A percentile compares a stretch with the other conserved stretches of the same genome.
These are phyloP conservation scores for Nicator chloris DNA, from an alignment of 2,113 vertebrate genomes.

Conservation along the genomic window DNA sequence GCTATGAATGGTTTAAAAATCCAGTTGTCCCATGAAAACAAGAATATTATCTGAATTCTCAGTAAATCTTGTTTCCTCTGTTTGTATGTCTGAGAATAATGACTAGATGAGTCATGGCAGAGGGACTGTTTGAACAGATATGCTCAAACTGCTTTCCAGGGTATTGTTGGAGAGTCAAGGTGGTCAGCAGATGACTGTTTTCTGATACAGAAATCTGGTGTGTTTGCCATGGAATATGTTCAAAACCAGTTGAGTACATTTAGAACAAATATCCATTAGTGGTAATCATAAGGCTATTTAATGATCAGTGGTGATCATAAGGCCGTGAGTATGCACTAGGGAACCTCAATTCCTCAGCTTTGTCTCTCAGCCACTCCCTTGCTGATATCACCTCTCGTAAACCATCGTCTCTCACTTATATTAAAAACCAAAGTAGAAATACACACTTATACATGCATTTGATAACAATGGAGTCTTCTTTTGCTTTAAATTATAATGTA, in stretches of 20 bases:
- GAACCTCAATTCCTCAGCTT: not conserved
- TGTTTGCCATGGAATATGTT: not conserved
- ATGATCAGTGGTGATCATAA: not conserved
- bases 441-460: not conserved
- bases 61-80: not conserved
- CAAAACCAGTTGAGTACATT: not conserved
- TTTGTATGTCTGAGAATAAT: not conserved
- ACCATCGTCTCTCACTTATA: not conserved
- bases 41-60: not conserved
- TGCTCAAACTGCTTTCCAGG: not conserved
- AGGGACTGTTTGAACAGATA: not conserved
- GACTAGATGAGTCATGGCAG: not conserved
- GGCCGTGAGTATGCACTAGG: fast-evolving
- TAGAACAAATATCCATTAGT: not conserved
- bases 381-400: not conserved
- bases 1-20: conserved; percentile 3
- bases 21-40: not conserved
- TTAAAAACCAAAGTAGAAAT: not conserved
- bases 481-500: not conserved
- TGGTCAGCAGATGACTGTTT: not conserved
- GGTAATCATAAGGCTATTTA: not conserved
- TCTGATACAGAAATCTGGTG: not conserved
- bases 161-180: not conserved
- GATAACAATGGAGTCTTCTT: not conserved
- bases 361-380: not conserved